Percentiles rank a stretch among this genome's conserved stretches.
Conservation (phyloP, 2,888 invertebrate genomes). For the Euzetes globulus region DNA sequence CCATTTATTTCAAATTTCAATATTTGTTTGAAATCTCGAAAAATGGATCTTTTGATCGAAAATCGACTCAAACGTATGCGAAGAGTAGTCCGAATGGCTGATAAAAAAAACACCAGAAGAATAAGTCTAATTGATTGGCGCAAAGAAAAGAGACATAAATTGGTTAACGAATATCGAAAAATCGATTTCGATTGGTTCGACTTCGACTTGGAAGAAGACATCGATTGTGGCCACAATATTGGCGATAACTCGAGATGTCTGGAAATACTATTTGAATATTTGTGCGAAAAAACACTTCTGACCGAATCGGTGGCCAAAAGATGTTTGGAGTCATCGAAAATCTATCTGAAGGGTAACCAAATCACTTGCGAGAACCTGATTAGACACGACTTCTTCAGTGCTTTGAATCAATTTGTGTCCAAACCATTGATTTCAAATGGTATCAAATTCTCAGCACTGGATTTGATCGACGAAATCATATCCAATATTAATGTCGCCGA, state of each 20-base stretch:
- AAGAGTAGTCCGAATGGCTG: neutral
- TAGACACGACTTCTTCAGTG: neutral
- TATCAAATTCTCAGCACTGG: neutral
- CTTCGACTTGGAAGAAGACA: neutral
- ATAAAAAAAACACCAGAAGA: neutral
- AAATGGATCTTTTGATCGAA: neutral
- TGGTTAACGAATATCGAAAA: neutral
- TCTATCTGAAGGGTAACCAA: neutral
- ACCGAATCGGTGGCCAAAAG: neutral
- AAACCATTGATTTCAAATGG: neutral
- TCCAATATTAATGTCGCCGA: neutral
- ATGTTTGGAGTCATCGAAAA: neutral
- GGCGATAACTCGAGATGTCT: neutral
- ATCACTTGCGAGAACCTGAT: neutral
- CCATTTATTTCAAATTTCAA: neutral
- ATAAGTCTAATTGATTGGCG: neutral
- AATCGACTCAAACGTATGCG: neutral
- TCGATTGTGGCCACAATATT: neutral
- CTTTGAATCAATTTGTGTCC: neutral
- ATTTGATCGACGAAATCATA: neutral
- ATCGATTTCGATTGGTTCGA: constrained; percentile 5
- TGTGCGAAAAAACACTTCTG: neutral
- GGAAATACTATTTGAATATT: neutral
- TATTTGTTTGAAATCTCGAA: neutral
- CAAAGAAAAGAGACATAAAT: neutral